A percentile compares a stretch with the other conserved stretches of the same genome.
These are phyloP conservation scores for Tonatia bakeri DNA, from an alignment of 2,113 vertebrate species.

Conservation along the genomic window DNA sequence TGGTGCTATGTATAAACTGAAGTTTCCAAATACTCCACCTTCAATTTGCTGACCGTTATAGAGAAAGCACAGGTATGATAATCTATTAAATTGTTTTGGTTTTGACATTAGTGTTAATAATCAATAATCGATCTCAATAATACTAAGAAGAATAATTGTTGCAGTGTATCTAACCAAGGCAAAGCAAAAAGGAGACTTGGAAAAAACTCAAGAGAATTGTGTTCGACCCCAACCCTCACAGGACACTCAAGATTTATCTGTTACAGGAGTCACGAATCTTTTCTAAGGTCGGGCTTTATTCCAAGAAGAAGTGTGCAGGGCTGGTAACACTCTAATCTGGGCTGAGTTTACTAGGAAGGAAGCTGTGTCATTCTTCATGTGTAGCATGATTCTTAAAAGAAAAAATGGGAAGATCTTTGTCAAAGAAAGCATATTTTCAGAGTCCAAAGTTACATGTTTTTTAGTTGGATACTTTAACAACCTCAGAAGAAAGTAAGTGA, in stretches of 20 bases:
- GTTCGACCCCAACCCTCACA: neutral
- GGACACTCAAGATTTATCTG: neutral
- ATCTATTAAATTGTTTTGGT: neutral
- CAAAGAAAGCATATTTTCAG: constrained; percentile 29
- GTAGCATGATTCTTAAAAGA: neutral
- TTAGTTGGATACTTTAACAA: neutral
- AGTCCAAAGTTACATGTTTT: constrained; percentile 31
- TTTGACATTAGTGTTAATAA: constrained; percentile 27
- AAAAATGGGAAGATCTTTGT: neutral
- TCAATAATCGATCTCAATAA: neutral
- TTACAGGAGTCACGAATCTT: neutral
- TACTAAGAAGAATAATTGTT: neutral
- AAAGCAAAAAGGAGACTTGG: neutral
- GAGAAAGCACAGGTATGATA: neutral
- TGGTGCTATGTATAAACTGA: neutral
- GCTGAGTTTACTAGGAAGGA: neutral
- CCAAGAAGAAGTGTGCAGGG: neutral
- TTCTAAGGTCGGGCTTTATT: neutral
- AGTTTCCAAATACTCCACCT: neutral
- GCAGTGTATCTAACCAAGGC: neutral
- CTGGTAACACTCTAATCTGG: neutral
- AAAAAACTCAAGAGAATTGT: neutral
- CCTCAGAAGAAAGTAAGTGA: neutral
- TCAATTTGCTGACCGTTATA: neutral
- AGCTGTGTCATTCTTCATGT: neutral